Evolutionary conservation across 1,140 invertebrate species (phyloP), one percentile per base, ranked within the genome.

Genomic region (Ctenoplectra terminalis): DNA sequence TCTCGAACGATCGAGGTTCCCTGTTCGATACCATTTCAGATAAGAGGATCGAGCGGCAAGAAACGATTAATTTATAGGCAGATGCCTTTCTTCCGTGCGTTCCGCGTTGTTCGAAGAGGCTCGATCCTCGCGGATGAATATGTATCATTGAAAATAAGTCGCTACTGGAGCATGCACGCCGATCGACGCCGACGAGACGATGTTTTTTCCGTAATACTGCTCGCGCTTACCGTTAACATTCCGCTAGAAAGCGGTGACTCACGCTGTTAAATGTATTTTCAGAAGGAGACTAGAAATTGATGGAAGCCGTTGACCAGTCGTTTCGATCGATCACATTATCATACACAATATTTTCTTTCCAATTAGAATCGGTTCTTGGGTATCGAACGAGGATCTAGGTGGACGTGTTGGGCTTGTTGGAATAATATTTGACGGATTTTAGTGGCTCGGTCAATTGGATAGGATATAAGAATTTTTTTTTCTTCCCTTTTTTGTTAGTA

Each of bases 241-340:
- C 85, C 85, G 63, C 61, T 86, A 85, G 85, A 86, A 86, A 86
- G 67, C 73, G 79, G 78, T 86, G 85, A 86, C 72, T 86, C 85
- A 86, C 54, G 71, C 74, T 17, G 63, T 46, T 69, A 66, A 81
- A 77, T 54, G 79, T 85, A 85, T 86, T 82, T 85, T 69, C 71
- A 82, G 46, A 72, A 74, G 52, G 23, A 7, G 69, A 72, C 73
- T 86, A 85, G 73, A 78, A 85, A 82, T 50, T 70, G 85, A 85
- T 78, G 79, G 81, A 48, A 82, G 61, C 50, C 58, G 31, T 60
- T 52, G 29, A 34, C 6, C 17, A 64, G 17, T 7, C 20, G 1
- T 61, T 61, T 54, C 13, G n/a, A 5, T 67, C 20, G 23, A 56
- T 66, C 61, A 31, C 20, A 4, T 76, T 76, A 29, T 43, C 31